Evolutionary conservation across 2,113 vertebrate genomes (phyloP), one percentile per base, ranked within the genome.

Genomic region (Melanerpes formicivorus): DNA sequence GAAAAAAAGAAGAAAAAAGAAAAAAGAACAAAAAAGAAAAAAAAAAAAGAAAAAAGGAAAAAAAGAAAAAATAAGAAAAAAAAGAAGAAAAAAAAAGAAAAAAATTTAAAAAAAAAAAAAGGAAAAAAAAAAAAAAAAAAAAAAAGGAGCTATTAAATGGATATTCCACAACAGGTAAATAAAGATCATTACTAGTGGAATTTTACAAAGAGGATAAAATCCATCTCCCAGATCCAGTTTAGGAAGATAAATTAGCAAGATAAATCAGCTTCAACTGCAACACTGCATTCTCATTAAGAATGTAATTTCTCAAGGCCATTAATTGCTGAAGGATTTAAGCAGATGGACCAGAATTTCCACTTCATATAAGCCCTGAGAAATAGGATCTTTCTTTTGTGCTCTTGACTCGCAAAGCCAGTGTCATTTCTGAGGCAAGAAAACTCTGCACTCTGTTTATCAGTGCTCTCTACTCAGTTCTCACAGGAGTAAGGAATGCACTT

Each of bases 181-280:
- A 84, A 69, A 86, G 66, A 69, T 34, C 2, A 73, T 34, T 55
- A 34, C 25, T 65, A 69, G 17, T n/a, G 12, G 25, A 52, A 65
- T 34, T 76, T 75, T 86, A 50, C 13, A 84, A 69, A 80, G 2
- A 14, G 5, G 4, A 40, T n/a, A 70, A 80, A 79, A 93, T 44
- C n/a, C 34, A 30, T n/a, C 14, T 70, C 52, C 16, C 1, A 4
- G 22, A 80, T 82, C 29, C 32, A 66, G 5, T 2, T 71, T 80
- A 58, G 26, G 56, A 85, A 70, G 26, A 90, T 32, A 72, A 87
- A 74, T 80, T 74, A 54, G 34, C n/a, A 79, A 63, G 59, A 70
- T 25, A 81, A 90, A 90, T 85, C 64, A 64, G 3, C 18, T 93
- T 83, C 27, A 90, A 58, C 30, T 60, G 67, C 78, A 92, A 83